A percentile compares a stretch with the other conserved stretches of the same genome.
phyloP scores from a whole-genome alignment of 2,888 invertebrate genomes.

The Elysia crispata region DNA sequence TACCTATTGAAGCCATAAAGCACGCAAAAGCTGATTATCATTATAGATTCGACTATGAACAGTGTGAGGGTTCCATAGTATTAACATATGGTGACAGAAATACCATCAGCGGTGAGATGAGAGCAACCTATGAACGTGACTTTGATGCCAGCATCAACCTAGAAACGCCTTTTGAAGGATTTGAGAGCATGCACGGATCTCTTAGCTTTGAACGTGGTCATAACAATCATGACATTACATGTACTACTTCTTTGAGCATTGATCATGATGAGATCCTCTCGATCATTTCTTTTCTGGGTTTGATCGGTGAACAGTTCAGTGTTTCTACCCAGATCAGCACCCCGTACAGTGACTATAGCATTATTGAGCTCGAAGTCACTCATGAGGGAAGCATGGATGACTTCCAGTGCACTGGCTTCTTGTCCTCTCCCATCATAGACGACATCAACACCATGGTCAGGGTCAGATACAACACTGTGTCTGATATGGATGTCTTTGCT shows the following conservation, averaged over 20 bases:
- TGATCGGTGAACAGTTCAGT: conserved; percentile 35
- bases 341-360: conserved; percentile 53
- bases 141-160: conserved; percentile 49
- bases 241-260: conserved; percentile 37
- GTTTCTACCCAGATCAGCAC: conserved; percentile 46
- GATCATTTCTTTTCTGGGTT: conserved; percentile 38
- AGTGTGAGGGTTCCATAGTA: not conserved
- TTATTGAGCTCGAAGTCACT: conserved; percentile 48
- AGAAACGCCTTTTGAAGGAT: conserved; percentile 57
- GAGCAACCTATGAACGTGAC: conserved; percentile 22
- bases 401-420: conserved; percentile 43
- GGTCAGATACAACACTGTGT: conserved; percentile 40
- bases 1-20: conserved; percentile 42
- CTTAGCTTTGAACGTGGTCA: conserved; percentile 17
- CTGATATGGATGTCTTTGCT: conserved; percentile 41
- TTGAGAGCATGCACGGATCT: conserved; percentile 36
- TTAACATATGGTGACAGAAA: conserved; percentile 15
- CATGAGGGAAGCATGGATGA: conserved; percentile 48
- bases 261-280: conserved; percentile 15
- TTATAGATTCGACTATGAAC: conserved; percentile 24
- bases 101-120: conserved; percentile 30
- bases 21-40: conserved; percentile 46
- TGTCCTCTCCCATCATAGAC: conserved; percentile 50
- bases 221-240: conserved; percentile 16
- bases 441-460: conserved; percentile 37